Evolutionary conservation across 2,113 vertebrate genomes (phyloP).

Genomic region (Pteruthius melanotis): DNA sequence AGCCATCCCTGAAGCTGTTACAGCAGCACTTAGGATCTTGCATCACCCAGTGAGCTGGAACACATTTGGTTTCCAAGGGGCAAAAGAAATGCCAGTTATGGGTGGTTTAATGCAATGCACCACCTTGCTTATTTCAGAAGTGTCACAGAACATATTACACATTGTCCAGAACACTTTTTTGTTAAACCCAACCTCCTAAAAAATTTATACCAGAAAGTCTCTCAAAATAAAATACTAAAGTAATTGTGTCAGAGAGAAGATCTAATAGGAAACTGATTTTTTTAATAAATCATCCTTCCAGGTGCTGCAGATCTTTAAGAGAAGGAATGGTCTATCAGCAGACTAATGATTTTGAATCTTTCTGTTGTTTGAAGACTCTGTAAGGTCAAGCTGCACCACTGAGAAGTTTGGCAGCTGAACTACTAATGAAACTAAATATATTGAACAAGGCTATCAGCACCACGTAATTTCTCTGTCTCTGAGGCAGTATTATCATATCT

Average conservation of each 20-base stretch:
- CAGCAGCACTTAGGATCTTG: neutral
- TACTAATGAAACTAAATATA: slow-evolving; percentile 50
- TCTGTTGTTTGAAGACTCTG: slow-evolving; percentile 54
- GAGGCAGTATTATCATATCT: slow-evolving; percentile 45
- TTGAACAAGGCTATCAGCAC: slow-evolving; percentile 39
- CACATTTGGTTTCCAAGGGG: neutral
- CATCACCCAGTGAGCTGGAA: neutral
- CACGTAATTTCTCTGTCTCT: slow-evolving; percentile 38
- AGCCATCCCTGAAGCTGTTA: neutral
- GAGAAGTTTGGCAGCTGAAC: slow-evolving; percentile 63
- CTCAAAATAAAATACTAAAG: slow-evolving; percentile 37
- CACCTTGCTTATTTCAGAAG: neutral
- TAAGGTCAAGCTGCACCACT: slow-evolving; percentile 50
- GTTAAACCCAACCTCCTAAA: neutral
- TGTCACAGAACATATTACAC: rapidly evolving
- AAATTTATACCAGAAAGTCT: neutral
- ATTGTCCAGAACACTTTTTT: neutral
- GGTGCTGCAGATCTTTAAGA: slow-evolving; percentile 28
- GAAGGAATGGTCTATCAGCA: slow-evolving; percentile 48
- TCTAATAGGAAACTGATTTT: slow-evolving; percentile 21
- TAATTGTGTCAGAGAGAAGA: slow-evolving; percentile 15
- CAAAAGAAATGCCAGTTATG: neutral
- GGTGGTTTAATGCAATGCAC: neutral
- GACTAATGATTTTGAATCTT: slow-evolving; percentile 58
- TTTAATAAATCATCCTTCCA: slow-evolving; percentile 61